A percentile compares a stretch with the other conserved stretches of the same genome.
phyloP scores from a whole-genome alignment of 2,797 vertebrate genomes.

The Psittacula derbiana region DNA sequence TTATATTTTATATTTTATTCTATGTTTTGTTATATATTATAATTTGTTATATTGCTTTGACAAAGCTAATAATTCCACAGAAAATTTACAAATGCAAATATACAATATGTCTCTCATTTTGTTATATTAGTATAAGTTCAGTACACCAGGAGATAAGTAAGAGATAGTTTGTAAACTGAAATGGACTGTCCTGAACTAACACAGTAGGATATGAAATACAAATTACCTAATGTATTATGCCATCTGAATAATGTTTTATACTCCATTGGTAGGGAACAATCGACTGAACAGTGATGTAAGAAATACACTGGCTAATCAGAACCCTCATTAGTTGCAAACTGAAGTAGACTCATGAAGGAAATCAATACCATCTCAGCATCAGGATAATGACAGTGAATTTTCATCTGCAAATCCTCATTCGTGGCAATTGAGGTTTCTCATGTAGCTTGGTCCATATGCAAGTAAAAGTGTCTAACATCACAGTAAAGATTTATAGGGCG shows the following conservation, averaged over 20 bases:
- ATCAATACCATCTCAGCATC: not conserved
- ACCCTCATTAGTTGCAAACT: not conserved
- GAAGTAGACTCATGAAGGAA: not conserved
- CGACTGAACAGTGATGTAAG: not conserved
- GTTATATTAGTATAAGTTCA: not conserved
- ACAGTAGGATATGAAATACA: not conserved
- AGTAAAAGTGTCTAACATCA: not conserved
- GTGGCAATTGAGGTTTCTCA: not conserved
- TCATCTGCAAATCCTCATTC: not conserved
- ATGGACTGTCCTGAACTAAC: not conserved
- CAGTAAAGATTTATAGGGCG: not conserved
- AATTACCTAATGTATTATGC: not conserved
- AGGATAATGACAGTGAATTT: not conserved
- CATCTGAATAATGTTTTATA: not conserved
- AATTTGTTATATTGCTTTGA: not conserved
- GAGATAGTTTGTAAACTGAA: not conserved
- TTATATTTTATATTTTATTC: too few relatives aligned
- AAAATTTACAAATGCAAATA: not conserved
- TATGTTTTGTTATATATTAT: too few relatives aligned
- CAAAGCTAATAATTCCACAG: not conserved
- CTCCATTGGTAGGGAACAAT: not conserved
- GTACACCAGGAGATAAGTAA: not conserved
- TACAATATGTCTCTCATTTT: accelerated
- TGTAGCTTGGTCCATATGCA: not conserved
- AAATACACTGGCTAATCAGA: not conserved